A percentile compares a stretch with the other conserved stretches of the same genome.
Conservation (phyloP, 2,888 invertebrate genomes). For the Agrotis clavis region DNA sequence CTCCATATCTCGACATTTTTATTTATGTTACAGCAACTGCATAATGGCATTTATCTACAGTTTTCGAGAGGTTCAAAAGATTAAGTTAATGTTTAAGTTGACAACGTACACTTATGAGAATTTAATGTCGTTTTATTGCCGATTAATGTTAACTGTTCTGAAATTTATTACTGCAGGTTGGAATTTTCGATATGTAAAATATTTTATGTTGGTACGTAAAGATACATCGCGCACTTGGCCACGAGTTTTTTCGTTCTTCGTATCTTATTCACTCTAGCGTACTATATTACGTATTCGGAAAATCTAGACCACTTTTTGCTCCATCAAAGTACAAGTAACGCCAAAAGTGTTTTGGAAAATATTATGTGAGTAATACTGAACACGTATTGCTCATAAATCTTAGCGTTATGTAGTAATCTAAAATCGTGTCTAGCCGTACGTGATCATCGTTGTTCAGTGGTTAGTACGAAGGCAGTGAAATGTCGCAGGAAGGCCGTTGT, state of each 20-base stretch:
- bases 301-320: conserved; percentile 49
- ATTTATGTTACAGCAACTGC: conserved; percentile 32
- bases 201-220: neutral
- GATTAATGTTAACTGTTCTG: conserved; percentile 28
- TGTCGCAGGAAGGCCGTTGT: conserved; percentile 61
- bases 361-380: neutral
- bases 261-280: conserved; percentile 30
- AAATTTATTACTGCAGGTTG: conserved; percentile 22
- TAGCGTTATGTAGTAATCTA: conserved; percentile 23
- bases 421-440: conserved; percentile 40
- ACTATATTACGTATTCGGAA: conserved; percentile 28
- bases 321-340: conserved; percentile 1
- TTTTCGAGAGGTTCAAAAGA: conserved; percentile 31
- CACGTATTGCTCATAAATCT: conserved; percentile 7
- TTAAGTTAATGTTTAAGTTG: conserved; percentile 17
- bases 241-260: conserved; percentile 29
- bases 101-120: conserved; percentile 19
- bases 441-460: conserved; percentile 39
- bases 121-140: conserved; percentile 31
- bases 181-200: conserved; percentile 4
- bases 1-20: conserved; percentile 15
- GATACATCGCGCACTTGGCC: conserved; percentile 7
- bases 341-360: conserved; percentile 8
- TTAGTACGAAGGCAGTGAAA: conserved; percentile 60
- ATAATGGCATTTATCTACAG: conserved; percentile 22